Evolutionary conservation across 92 coral and sea anemone species (phyloP), one percentile per base, ranked within the genome.

Genomic region (Epizoanthus stellaris): DNA sequence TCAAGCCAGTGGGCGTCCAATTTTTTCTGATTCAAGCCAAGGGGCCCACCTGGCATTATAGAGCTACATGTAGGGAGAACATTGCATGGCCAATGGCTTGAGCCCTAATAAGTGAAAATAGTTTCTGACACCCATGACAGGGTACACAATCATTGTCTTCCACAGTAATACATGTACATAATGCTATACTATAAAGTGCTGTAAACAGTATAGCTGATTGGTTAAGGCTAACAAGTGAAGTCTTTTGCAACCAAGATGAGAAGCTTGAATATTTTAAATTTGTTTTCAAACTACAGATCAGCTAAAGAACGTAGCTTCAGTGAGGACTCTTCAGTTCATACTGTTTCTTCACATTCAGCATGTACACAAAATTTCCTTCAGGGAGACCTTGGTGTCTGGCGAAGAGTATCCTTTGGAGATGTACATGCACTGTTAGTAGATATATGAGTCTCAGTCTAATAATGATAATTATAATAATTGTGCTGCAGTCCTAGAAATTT

Each of bases 361-460:
- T 94, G 93, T 95, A 74, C 98, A 95, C 89, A 95, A 95, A 87
- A 95, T 95, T 16, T 95, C 98, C 25, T 94, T 95, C 81, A 90
- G 93, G 81, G 98, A 94, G 17, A 88, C 98, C 8, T 85, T 95
- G 74, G 98, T 94, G 4, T 91, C 91, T 67, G 98, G 98, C 20
- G 98, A 95, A 71, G 98, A 94, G 98, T 95, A 95, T 95, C 98
- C 98, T 95, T 85, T 82, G 43, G 4, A n/a, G 17, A 10, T 68
- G 40, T 25, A 20, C 14, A 20, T 20, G 8, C 3, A 52, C 16
- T 53, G 16, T n/a, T 17, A n/a, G 11, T 14, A 43, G 4, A 5
- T 72, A 39, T 57, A 20, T 47, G 6, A 6, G 61, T 10, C n/a
- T 69, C 6, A 21, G 45, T 15, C 7, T 8, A 40, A 10, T 45